A percentile compares a stretch with the other conserved stretches of the same genome.
Evolutionary conservation across 2,113 vertebrate species (phyloP).

Genomic region (Agelaius phoeniceus): DNA sequence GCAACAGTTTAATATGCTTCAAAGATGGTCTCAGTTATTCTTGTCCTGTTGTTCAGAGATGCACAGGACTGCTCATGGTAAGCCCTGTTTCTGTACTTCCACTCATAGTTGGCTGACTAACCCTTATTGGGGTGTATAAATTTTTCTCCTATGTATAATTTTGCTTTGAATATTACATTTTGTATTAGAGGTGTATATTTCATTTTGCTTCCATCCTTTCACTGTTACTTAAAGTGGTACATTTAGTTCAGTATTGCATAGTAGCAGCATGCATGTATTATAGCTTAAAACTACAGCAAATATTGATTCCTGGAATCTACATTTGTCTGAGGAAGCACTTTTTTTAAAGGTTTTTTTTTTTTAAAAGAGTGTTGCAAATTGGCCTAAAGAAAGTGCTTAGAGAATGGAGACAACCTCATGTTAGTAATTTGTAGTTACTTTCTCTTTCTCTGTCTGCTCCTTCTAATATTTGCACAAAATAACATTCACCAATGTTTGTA

Average conservation of each 20-base stretch:
- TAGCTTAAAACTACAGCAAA: background rate
- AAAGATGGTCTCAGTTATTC: background rate
- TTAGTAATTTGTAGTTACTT: background rate
- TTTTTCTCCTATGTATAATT: background rate
- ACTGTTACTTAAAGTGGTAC: background rate
- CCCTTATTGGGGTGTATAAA: background rate
- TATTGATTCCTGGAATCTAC: background rate
- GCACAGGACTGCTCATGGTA: background rate
- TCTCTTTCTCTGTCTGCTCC: background rate
- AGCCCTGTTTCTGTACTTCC: background rate
- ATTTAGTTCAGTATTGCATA: background rate
- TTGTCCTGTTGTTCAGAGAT: background rate
- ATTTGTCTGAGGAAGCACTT: background rate
- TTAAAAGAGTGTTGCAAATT: background rate
- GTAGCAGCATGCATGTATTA: background rate
- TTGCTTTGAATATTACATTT: background rate
- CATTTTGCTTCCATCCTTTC: background rate
- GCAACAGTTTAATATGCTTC: background rate
- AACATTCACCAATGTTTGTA: background rate
- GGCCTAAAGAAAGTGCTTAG: background rate
- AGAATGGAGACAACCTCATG: background rate
- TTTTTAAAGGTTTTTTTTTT: background rate
- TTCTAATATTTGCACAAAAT: background rate
- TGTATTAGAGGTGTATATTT: background rate
- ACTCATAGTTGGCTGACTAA: background rate